phyloP scores from a whole-genome alignment of 2,888 invertebrate genomes.

The Bruchidius siliquastri region DNA sequence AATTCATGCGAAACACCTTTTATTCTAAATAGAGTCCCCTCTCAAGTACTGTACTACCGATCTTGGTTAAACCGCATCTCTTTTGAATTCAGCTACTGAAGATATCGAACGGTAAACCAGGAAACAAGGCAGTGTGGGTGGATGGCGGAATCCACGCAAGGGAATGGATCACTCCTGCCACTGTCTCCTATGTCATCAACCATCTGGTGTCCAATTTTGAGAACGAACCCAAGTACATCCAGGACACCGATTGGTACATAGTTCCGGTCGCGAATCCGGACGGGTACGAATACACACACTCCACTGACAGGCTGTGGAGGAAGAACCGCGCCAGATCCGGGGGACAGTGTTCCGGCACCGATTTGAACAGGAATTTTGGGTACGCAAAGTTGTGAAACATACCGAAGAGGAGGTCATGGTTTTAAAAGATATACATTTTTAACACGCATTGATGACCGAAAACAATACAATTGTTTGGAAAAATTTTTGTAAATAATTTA shows the following conservation, averaged over 20 bases:
- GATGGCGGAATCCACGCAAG: conserved; percentile 72
- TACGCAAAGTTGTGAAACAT: too few species aligned
- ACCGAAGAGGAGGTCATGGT: too few species aligned
- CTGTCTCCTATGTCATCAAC: conserved; percentile 72
- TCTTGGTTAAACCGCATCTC: too few species aligned
- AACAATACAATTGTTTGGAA: too few species aligned
- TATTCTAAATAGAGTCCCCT: too few species aligned
- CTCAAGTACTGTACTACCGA: too few species aligned
- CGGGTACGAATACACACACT: conserved; percentile 84
- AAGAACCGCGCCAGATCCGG: conserved; percentile 60
- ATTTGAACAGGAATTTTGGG: conserved; percentile 85
- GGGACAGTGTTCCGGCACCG: conserved; percentile 68
- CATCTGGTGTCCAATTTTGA: conserved; percentile 66
- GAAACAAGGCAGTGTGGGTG: conserved; percentile 58
- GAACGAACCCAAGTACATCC: conserved; percentile 60
- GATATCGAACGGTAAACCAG: conserved; percentile 63
- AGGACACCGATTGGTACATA: conserved; percentile 78
- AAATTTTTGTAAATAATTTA: too few species aligned
- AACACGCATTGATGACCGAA: too few species aligned
- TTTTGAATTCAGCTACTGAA: conserved; percentile 42
- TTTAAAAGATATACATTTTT: too few species aligned
- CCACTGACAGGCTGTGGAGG: conserved; percentile 76
- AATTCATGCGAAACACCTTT: too few species aligned
- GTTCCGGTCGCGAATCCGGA: conserved; percentile 77
- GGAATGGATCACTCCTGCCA: conserved; percentile 84